These are phyloP conservation scores for Lydus trimaculatus DNA, from an alignment of 2,888 invertebrate genomes.

Conservation along the genomic window DNA sequence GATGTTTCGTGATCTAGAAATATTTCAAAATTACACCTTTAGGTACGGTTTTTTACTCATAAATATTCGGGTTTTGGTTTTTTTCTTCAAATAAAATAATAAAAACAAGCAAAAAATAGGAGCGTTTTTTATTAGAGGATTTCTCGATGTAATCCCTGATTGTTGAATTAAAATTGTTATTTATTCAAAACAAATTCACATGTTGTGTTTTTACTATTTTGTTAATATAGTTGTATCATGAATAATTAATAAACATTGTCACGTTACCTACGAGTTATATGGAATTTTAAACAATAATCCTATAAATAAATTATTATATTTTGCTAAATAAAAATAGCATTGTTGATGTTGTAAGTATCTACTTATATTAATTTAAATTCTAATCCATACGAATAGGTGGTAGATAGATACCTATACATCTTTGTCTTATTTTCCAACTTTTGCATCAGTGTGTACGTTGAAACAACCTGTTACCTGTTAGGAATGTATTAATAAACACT, in stretches of 20 bases:
- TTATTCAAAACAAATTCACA: neutral
- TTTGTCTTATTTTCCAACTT: conserved; percentile 22
- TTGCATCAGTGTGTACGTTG: conserved; percentile 30
- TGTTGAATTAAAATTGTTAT: neutral
- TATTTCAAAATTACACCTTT: neutral
- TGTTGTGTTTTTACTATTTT: neutral
- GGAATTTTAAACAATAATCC: neutral
- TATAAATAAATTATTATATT: neutral
- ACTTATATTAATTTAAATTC: neutral
- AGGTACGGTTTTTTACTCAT: neutral
- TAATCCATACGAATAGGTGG: no score
- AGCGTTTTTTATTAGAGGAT: neutral
- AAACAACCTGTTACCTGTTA: conserved; percentile 33
- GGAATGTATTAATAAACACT: conserved; percentile 35
- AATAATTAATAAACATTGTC: neutral
- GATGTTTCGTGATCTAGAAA: conserved; percentile 1
- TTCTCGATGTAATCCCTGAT: neutral
- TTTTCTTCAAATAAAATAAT: no score
- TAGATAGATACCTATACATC: neutral
- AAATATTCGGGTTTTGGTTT: neutral
- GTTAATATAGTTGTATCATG: conserved; percentile 5
- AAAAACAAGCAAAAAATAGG: no score
- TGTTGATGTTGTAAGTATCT: neutral
- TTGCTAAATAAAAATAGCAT: neutral
- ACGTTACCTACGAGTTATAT: neutral